A percentile compares a stretch with the other conserved stretches of the same genome.
These are phyloP conservation scores for Ascaphus truei DNA, from an alignment of 2,113 vertebrate species.

Conservation along the genomic window DNA sequence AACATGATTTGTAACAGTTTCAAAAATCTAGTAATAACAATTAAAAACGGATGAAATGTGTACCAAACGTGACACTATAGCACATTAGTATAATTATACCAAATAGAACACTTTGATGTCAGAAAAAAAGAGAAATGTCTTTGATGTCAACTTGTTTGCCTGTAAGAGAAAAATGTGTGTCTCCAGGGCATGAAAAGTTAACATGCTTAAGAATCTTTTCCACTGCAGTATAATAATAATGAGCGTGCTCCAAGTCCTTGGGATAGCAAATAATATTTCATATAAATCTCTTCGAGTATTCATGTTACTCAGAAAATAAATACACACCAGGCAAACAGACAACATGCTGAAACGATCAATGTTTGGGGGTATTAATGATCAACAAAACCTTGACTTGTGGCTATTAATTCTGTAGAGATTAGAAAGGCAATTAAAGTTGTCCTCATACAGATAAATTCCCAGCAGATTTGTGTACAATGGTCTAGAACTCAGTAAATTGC, in stretches of 20 bases:
- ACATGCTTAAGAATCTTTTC: not conserved
- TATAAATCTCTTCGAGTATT: no score
- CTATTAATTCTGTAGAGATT: slow-evolving; percentile 25
- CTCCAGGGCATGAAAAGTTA: slow-evolving; percentile 7
- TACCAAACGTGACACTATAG: not conserved
- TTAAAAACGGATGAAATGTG: not conserved
- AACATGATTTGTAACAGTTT: not conserved
- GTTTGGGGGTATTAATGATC: slow-evolving; percentile 26
- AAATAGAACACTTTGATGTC: slow-evolving; percentile 16
- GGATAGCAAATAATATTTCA: no score
- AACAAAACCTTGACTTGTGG: slow-evolving; percentile 26
- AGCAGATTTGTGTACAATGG: not conserved
- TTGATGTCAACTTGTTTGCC: slow-evolving; percentile 16
- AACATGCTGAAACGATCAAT: slow-evolving; percentile 15
- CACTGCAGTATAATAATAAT: slow-evolving; percentile 11
- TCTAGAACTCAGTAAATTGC: slow-evolving; percentile 16
- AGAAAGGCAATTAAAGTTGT: slow-evolving; percentile 31
- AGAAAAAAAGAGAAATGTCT: slow-evolving; percentile 7
- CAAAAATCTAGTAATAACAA: slow-evolving; percentile 13
- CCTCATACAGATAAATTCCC: slow-evolving; percentile 17
- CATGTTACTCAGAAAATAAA: slow-evolving; percentile 17
- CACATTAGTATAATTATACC: slow-evolving; percentile 16
- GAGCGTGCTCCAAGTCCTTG: slow-evolving; percentile 15
- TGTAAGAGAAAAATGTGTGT: slow-evolving; percentile 7
- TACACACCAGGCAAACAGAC: slow-evolving; percentile 5